phyloP scores from a whole-genome alignment of 2,113 vertebrate genomes.

The Xiphophorus couchianus region DNA sequence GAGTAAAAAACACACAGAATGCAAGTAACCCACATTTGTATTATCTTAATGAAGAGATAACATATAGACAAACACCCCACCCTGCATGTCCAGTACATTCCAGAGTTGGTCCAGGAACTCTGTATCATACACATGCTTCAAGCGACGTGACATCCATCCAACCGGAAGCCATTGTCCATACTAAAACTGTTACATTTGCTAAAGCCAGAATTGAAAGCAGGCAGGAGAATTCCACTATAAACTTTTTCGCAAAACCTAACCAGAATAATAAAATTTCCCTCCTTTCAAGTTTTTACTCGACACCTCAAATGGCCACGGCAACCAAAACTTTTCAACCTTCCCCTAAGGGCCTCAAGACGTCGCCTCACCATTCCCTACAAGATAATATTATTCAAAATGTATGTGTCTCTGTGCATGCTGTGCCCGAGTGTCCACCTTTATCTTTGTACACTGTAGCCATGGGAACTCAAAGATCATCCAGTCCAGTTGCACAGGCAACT shows the following conservation, averaged over 20 bases:
- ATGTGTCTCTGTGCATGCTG: constrained; percentile 43
- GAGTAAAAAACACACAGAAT: constrained; percentile 36
- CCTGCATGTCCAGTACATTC: constrained; percentile 61
- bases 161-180: constrained; percentile 24
- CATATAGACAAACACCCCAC: constrained; percentile 36
- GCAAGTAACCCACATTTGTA: constrained; percentile 42
- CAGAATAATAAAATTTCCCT: constrained; percentile 8
- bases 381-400: constrained; percentile 23
- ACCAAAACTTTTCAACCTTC: constrained; percentile 47
- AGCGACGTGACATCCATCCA: constrained; percentile 7
- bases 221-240: constrained; percentile 3
- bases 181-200: constrained; percentile 59
- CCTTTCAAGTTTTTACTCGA: constrained; percentile 36
- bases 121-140: constrained; percentile 1
- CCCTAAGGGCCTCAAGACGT: constrained; percentile 8
- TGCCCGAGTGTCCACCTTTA: constrained; percentile 25
- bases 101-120: constrained; percentile 19
- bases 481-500: constrained; percentile 14
- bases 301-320: constrained; percentile 61
- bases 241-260: neutral
- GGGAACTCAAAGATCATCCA: constrained; percentile 13
- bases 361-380: constrained; percentile 8
- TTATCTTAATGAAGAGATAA: constrained; percentile 48
- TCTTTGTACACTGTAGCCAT: constrained; percentile 17
- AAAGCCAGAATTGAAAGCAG: constrained; percentile 64